Evolutionary conservation across 2,797 vertebrate species (phyloP), one percentile per base, ranked within the genome.

Genomic region (Enteromius afrohamiltoni): DNA sequence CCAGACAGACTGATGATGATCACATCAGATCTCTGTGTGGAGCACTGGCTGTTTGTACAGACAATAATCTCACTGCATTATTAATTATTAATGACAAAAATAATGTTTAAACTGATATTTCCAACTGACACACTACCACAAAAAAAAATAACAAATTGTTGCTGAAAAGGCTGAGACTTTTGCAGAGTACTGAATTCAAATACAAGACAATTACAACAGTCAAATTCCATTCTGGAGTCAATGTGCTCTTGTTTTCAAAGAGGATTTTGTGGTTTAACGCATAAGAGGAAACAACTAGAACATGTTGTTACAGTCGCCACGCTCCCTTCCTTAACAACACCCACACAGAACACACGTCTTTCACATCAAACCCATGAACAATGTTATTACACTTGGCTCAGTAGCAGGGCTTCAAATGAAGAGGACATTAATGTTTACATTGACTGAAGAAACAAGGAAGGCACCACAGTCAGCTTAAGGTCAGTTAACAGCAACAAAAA

Each of bases 361-460:
- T 90, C 89, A 91, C 91, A 93, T 93, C 91, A 93, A 92, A 91
- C 93, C n/a, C 90, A 93, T 93, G 91, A 94, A 85, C 86, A 90
- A 93, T 93, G 93, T 94, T 93, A 93, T 94, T 92, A 92, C 87
- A 91, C 90, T 93, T 89, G 86, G 90, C 80, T 77, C 71, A 55
- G 88, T 82, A 84, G 89, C 87, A 65, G 60, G 87, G 85, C 90
- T 92, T 93, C 90, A 89, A 92, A 92, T 82, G 85, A 80, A 84
- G 16, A 91, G 90, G 92, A 94, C 92, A 89, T 89, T 88, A 87
- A 89, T 95, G 94, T 95, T 94, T 95, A 95, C 84, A 82, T 69
- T 77, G 85, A 92, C 89, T 89, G 85, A 90, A 87, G 88, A 89
- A 90, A 90, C 84, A 86, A 87, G 90, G 92, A 93, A 93, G 94